Percentiles rank a stretch among this genome's conserved stretches.
phyloP scores from a whole-genome alignment of 2,113 vertebrate genomes.

The Callocephalon fimbriatum region DNA sequence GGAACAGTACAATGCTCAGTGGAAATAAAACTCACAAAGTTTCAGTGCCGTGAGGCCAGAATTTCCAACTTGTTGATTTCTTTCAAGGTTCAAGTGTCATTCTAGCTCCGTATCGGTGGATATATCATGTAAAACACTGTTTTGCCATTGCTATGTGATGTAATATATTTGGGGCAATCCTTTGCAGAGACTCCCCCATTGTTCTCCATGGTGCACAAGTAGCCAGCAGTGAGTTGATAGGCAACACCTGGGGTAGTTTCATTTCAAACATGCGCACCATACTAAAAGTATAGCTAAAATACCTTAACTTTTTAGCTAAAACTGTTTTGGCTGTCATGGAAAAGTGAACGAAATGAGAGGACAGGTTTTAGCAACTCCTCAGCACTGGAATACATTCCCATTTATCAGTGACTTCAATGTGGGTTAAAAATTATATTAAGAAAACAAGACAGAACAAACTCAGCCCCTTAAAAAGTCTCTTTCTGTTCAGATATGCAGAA shows the following conservation, averaged over 20 bases:
- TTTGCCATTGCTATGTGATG: not conserved
- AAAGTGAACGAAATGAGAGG: not conserved
- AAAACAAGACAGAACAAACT: not conserved
- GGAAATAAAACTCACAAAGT: not conserved
- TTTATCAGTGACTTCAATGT: not conserved
- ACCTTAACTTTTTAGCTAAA: not conserved
- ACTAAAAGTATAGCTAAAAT: not conserved
- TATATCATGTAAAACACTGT: not conserved
- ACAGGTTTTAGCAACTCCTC: not conserved
- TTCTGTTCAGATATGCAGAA: not conserved
- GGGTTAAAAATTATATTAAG: not conserved
- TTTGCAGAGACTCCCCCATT: not conserved
- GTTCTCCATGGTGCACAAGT: rapidly evolving
- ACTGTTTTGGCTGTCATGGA: not conserved
- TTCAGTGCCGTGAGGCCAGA: not conserved
- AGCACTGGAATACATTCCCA: not conserved
- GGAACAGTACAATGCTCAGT: not conserved
- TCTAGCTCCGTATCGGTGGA: rapidly evolving
- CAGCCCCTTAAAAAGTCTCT: not conserved
- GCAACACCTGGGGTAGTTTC: rapidly evolving
- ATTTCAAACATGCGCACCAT: not conserved
- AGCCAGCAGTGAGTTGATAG: not conserved
- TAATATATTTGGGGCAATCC: not conserved
- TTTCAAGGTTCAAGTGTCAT: not conserved
- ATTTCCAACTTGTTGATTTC: not conserved